Evolutionary conservation across 2,888 invertebrate genomes (phyloP), one percentile per base, ranked within the genome.

Genomic region (Acleris literana): DNA sequence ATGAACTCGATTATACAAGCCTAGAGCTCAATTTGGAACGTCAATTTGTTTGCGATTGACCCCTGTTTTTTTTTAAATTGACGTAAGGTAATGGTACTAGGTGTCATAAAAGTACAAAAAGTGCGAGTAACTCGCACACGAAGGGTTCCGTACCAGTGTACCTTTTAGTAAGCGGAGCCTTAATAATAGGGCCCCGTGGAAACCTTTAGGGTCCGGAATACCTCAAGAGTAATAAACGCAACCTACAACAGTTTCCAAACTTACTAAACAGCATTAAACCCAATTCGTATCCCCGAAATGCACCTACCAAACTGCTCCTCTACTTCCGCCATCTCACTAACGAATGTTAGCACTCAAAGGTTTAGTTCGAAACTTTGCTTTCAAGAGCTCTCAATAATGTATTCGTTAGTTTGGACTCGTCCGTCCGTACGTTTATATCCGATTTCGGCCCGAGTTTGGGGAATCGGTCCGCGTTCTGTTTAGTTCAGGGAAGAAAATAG

Each of bases 381-480:
- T 46, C 57, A 46, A 57, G 44, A 57, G 57, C 57, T 57, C 25
- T 57, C 57, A 57, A 46, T 57, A 57, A 57, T 57, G 57, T 25
- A 57, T 57, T 57, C 57, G 25, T 57, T 57, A 57, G 57, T 46
- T 57, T 5, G 44, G 25, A 57, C n/a, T 22, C 43, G 57, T 57
- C 57, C 57, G 57, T 46, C n/a, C 46, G 46, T 44, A 16, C 44
- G 44, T 46, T 46, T 46, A n/a, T 17, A n/a, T 46, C 16, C 46
- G 46, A n/a, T 46, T 46, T 7, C 17, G n/a, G n/a, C 7, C 46
- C 16, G 46, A 46, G 46, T 46, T 46, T 17, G n/a, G n/a, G 33
- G 44, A 18, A 56, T 56, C 56, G 56, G 33, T 33, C 33, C 39
- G 4, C 39, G 25, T 57, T 57, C 49, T 49, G 49, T 49, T 20